A percentile compares a stretch with the other conserved stretches of the same genome.
These are phyloP conservation scores for Myocastor coypus DNA, from an alignment of 2,113 vertebrate species.

Conservation along the genomic window DNA sequence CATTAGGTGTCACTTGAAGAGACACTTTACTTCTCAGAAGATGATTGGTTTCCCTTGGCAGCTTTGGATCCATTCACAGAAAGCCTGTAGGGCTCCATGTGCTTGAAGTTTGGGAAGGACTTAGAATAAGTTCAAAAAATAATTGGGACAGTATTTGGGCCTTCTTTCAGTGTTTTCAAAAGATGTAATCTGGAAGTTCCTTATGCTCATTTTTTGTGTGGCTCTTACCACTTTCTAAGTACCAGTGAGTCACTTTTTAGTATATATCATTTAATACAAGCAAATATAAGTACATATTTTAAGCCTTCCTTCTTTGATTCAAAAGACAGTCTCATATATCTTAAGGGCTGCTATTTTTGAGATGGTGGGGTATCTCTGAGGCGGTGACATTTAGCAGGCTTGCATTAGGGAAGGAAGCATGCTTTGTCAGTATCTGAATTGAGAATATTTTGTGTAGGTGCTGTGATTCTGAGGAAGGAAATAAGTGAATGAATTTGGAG, in stretches of 20 bases:
- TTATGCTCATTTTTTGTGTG: not conserved
- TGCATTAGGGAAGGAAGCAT: not conserved
- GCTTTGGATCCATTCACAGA: not conserved
- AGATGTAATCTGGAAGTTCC: not conserved
- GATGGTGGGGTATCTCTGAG: not conserved
- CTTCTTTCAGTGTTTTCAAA: conserved; percentile 27
- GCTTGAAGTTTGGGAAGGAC: not conserved
- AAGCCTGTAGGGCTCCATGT: not conserved
- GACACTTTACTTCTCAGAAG: not conserved
- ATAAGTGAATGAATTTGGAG: not conserved
- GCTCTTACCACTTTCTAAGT: not conserved
- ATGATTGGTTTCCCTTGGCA: not conserved
- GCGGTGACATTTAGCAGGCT: conserved; percentile 18
- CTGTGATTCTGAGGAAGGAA: not conserved
- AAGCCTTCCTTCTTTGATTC: not conserved
- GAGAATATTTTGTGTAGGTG: not conserved
- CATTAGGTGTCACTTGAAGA: not conserved
- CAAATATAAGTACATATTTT: not conserved
- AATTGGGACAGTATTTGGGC: not conserved
- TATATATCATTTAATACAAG: not conserved
- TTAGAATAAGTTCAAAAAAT: not conserved
- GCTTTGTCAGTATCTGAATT: not conserved
- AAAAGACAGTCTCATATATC: not conserved
- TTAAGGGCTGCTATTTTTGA: not conserved
- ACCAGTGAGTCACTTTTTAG: not conserved